Evolutionary conservation across 2,888 invertebrate genomes (phyloP).

Genomic region (Reticulitermes lucifugus): DNA sequence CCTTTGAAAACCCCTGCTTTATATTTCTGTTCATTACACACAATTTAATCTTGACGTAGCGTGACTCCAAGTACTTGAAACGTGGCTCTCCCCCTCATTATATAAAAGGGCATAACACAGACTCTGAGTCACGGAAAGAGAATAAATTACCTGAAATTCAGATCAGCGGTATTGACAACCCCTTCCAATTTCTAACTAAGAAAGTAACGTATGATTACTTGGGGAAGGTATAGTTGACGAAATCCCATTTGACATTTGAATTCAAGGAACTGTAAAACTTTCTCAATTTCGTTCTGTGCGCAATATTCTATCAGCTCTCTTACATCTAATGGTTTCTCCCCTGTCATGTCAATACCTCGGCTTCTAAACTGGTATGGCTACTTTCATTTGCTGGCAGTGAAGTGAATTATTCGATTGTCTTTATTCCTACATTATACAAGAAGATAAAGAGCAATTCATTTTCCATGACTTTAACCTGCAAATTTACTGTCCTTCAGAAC

Average conservation of each 20-base stretch:
- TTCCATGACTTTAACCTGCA: too few relatives aligned
- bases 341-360: not conserved
- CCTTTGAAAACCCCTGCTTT: slow-evolving; percentile 16
- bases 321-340: slow-evolving; percentile 44
- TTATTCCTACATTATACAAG: not conserved
- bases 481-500: too few relatives aligned
- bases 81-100: slow-evolving; percentile 32
- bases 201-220: not conserved
- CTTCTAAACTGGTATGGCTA: not conserved
- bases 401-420: not conserved
- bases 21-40: slow-evolving; percentile 37
- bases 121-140: slow-evolving; percentile 24
- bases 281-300: slow-evolving; percentile 44
- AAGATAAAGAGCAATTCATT: not conserved
- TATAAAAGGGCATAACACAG: slow-evolving; percentile 36
- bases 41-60: slow-evolving; percentile 37
- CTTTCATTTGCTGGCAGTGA: not conserved
- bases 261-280: slow-evolving; percentile 43
- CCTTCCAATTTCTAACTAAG: slow-evolving; percentile 27
- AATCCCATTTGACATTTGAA: slow-evolving; percentile 25
- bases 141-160: slow-evolving; percentile 45
- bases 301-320: slow-evolving; percentile 47
- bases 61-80: slow-evolving; percentile 38
- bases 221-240: not conserved
- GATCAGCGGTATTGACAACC: slow-evolving; percentile 48